Conservation (phyloP, 2,888 invertebrate genomes). For the Stenodera caucasica region DNA sequence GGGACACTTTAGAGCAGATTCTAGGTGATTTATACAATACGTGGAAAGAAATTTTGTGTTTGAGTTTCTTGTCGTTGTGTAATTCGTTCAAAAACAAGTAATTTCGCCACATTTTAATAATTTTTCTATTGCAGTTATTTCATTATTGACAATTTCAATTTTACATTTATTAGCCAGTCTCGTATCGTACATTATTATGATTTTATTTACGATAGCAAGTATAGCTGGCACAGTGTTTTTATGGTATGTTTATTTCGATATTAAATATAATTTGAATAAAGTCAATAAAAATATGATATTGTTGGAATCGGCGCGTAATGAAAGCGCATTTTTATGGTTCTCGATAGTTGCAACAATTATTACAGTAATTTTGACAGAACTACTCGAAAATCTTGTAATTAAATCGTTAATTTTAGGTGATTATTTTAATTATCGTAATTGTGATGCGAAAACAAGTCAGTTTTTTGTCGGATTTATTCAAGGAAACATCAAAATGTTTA, state of each 20-base stretch:
- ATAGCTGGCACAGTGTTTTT: conserved; percentile 76
- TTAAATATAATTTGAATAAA: conserved; percentile 66
- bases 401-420: conserved; percentile 59
- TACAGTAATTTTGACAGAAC: conserved; percentile 65
- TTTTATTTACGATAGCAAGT: conserved; percentile 74
- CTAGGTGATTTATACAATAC: conserved; percentile 85
- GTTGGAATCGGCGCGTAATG: conserved; percentile 81
- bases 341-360: conserved; percentile 85
- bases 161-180: conserved; percentile 81
- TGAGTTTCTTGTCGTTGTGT: conserved; percentile 82
- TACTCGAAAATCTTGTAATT: conserved; percentile 10
- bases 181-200: conserved; percentile 87
- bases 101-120: conserved; percentile 21
- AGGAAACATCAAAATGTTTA: conserved; percentile 87
- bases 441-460: conserved; percentile 79
- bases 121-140: conserved; percentile 68
- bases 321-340: conserved; percentile 80
- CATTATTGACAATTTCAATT: conserved; percentile 79
- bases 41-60: conserved; percentile 81
- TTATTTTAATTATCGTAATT: conserved; percentile 72
- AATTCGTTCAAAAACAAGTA: conserved; percentile 46
- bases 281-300: conserved; percentile 59
- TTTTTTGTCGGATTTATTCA: conserved; percentile 82
- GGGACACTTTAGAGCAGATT: conserved; percentile 87
- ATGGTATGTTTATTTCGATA: conserved; percentile 87